Evolutionary conservation across 1,140 invertebrate genomes (phyloP).

Genomic region (Drosophila asahinai): DNA sequence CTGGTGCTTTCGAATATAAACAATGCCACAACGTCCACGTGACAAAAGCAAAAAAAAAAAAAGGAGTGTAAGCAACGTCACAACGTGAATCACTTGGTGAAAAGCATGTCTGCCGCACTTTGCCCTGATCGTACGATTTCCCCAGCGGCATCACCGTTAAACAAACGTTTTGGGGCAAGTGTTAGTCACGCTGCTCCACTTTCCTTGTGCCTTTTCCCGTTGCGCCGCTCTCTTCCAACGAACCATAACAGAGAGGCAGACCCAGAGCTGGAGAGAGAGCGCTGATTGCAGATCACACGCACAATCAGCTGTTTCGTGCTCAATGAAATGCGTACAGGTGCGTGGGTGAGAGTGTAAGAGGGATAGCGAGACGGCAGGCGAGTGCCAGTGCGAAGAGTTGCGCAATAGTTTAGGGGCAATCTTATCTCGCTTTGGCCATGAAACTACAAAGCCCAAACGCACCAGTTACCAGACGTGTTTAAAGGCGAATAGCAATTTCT

Average conservation of each 20-base stretch:
- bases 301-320: constrained; percentile 46
- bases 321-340: constrained; percentile 38
- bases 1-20: too few species aligned
- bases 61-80: too few species aligned
- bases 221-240: constrained; percentile 21
- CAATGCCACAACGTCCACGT: too few species aligned
- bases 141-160: constrained; percentile 37
- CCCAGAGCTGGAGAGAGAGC: neutral
- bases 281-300: constrained; percentile 38
- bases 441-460: neutral
- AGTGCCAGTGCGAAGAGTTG: constrained; percentile 5
- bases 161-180: constrained; percentile 28
- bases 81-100: too few species aligned
- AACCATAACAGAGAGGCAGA: constrained; percentile 37
- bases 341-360: constrained; percentile 13
- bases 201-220: constrained; percentile 39
- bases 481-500: constrained; percentile 6
- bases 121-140: constrained; percentile 53
- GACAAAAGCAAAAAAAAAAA: too few species aligned
- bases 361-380: neutral
- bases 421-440: constrained; percentile 6
- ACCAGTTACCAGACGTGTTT: constrained; percentile 12
- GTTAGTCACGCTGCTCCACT: constrained; percentile 41
- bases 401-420: constrained; percentile 19
- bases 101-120: constrained; percentile 18